Conservation (phyloP, 2,797 vertebrate species). For the Lycodopsis pacificus region DNA sequence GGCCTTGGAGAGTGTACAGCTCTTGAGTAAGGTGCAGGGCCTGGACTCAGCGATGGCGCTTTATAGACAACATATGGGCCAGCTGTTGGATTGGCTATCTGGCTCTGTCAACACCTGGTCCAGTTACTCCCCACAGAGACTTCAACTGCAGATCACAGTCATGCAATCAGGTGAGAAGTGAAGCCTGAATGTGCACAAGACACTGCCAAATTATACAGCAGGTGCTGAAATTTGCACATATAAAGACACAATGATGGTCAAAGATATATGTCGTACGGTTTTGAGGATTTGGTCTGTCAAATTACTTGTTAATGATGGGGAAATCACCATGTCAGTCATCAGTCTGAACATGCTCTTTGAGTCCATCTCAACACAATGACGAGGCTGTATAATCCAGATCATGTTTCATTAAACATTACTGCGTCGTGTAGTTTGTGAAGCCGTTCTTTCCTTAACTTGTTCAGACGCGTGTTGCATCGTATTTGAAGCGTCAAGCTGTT, state of each 20-base stretch:
- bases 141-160: slow-evolving; percentile 87
- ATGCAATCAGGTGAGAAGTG: slow-evolving; percentile 88
- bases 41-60: slow-evolving; percentile 78
- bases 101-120: slow-evolving; percentile 86
- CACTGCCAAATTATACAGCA: slow-evolving; percentile 37
- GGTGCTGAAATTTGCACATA: slow-evolving; percentile 36
- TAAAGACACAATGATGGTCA: background rate
- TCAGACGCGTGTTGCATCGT: slow-evolving; percentile 34
- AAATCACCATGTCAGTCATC: slow-evolving; percentile 22
- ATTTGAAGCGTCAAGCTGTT: slow-evolving; percentile 24
- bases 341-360: slow-evolving; percentile 5
- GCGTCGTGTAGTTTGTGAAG: slow-evolving; percentile 5
- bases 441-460: slow-evolving; percentile 31
- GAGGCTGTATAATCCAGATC: slow-evolving; percentile 6
- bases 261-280: slow-evolving; percentile 16
- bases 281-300: slow-evolving; percentile 15
- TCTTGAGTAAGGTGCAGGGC: slow-evolving; percentile 83
- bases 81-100: slow-evolving; percentile 89
- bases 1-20: slow-evolving; percentile 82
- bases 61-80: slow-evolving; percentile 86
- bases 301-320: slow-evolving; percentile 17
- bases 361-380: slow-evolving; percentile 1
- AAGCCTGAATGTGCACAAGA: slow-evolving; percentile 27
- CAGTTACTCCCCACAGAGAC: slow-evolving; percentile 85
- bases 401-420: slow-evolving; percentile 30